These are phyloP conservation scores for Trichogramma evanescens DNA, from an alignment of 2,888 invertebrate species.

Conservation along the genomic window DNA sequence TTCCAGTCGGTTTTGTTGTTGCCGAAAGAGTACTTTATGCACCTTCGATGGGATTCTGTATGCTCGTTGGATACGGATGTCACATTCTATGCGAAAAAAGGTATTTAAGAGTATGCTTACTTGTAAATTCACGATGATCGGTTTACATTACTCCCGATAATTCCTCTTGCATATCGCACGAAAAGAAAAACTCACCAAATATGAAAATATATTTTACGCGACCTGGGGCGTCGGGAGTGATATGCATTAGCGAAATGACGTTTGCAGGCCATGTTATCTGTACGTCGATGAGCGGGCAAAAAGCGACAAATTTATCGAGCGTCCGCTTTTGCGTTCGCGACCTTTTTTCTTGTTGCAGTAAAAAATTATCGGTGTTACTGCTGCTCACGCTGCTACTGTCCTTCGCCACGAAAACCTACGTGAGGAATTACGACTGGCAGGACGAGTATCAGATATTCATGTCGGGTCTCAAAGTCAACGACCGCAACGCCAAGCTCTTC, in stretches of 20 bases:
- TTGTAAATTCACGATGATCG: too few relatives aligned
- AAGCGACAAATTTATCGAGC: too few relatives aligned
- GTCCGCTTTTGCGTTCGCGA: too few relatives aligned
- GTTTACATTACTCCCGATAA: too few relatives aligned
- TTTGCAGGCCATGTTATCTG: too few relatives aligned
- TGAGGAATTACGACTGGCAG: constrained; percentile 88
- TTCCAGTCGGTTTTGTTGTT: constrained; percentile 95
- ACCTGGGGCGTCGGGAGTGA: too few relatives aligned
- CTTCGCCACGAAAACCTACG: constrained; percentile 79
- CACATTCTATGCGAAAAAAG: constrained; percentile 60
- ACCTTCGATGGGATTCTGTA: constrained; percentile 96
- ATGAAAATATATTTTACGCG: not conserved
- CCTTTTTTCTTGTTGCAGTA: constrained; percentile 38
- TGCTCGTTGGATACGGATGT: constrained; percentile 85
- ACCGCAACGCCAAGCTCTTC: constrained; percentile 89
- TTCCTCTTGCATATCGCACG: not conserved
- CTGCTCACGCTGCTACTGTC: constrained; percentile 64
- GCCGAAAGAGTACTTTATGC: constrained; percentile 93
- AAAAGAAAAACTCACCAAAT: not conserved
- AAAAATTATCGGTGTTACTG: constrained; percentile 60
- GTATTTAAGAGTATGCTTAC: constrained; percentile 30
- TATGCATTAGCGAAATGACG: too few relatives aligned
- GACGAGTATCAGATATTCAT: constrained; percentile 90
- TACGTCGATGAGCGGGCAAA: too few relatives aligned
- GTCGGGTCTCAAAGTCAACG: constrained; percentile 80